phyloP scores from a whole-genome alignment of 2,113 vertebrate genomes.

The Zosterops borbonicus region DNA sequence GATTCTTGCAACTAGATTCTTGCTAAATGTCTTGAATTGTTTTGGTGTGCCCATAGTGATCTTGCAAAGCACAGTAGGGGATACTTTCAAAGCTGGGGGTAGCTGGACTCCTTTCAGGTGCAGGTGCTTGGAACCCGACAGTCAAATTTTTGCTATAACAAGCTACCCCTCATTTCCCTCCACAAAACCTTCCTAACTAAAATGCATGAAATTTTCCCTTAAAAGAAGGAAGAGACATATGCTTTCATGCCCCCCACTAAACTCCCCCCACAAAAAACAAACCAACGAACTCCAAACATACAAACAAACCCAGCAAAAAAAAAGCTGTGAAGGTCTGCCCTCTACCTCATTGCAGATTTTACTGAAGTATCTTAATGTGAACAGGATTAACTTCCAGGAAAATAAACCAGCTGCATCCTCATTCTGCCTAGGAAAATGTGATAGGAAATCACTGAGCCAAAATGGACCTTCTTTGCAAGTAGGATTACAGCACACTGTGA shows the following conservation, averaged over 20 bases:
- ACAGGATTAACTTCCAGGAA: background rate
- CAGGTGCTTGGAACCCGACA: background rate
- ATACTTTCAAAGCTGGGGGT: background rate
- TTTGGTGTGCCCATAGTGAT: background rate
- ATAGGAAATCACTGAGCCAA: background rate
- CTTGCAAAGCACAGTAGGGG: background rate
- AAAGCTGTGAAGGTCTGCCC: background rate
- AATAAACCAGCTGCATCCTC: background rate
- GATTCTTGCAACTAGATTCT: background rate
- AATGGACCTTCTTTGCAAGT: background rate
- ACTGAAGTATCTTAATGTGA: background rate
- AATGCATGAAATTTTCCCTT: background rate
- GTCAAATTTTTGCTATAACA: background rate
- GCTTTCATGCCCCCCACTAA: background rate
- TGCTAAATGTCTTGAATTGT: background rate
- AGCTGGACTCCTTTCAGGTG: background rate
- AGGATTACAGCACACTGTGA: background rate
- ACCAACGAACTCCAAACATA: background rate
- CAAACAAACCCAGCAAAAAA: background rate
- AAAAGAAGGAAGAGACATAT: background rate
- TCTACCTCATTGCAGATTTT: background rate
- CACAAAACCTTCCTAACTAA: background rate
- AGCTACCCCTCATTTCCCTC: background rate
- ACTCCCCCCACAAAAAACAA: background rate
- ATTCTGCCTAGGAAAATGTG: slow-evolving; percentile 5